Percentiles rank a stretch among this genome's conserved stretches.
These are phyloP conservation scores for Erpornis zantholeuca DNA, from an alignment of 2,113 vertebrate species.

Conservation along the genomic window DNA sequence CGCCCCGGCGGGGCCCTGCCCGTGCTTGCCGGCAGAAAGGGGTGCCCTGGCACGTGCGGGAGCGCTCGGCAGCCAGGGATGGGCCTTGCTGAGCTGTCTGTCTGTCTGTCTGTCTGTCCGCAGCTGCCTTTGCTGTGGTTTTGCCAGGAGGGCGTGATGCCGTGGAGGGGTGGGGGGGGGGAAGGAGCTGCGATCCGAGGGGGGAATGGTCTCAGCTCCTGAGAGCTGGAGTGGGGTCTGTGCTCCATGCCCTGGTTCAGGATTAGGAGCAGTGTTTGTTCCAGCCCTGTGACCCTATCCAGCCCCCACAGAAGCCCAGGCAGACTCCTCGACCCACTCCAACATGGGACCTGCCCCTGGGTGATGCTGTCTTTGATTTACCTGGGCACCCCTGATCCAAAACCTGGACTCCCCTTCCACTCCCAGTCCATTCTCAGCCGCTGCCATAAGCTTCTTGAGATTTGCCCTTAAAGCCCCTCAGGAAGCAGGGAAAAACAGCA, in stretches of 20 bases:
- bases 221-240: rapidly evolving
- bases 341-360: rapidly evolving
- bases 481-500: not conserved
- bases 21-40: conserved; percentile 1
- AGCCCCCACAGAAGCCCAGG: not conserved
- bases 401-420: not conserved
- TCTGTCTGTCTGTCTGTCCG: not conserved
- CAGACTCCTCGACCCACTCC: rapidly evolving
- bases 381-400: not conserved
- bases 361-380: not conserved
- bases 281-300: not conserved
- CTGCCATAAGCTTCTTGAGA: not conserved
- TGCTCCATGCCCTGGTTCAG: rapidly evolving
- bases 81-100: not conserved
- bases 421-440: rapidly evolving
- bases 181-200: rapidly evolving
- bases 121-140: not conserved
- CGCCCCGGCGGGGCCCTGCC: not conserved
- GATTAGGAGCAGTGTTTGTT: not conserved
- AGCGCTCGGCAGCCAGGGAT: not conserved
- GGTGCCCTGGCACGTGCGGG: not conserved
- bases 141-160: not conserved
- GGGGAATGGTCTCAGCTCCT: not conserved
- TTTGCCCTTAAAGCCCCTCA: not conserved
- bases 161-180: too few species aligned